Percentiles rank a stretch among this genome's conserved stretches.
Conservation (phyloP, 2,113 vertebrate species). For the Vidua macroura region DNA sequence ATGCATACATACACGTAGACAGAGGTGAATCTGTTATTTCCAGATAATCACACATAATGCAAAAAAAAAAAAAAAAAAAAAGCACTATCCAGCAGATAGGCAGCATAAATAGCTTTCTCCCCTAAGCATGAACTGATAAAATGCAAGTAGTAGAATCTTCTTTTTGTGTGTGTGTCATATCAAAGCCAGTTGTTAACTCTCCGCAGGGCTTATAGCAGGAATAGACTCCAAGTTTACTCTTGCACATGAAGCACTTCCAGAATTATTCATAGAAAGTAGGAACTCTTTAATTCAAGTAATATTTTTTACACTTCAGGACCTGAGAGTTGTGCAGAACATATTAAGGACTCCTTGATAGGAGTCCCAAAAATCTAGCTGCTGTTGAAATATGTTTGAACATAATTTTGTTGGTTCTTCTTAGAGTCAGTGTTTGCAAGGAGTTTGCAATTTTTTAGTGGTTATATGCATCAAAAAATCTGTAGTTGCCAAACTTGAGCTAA, state of each 20-base stretch:
- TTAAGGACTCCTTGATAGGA: not conserved
- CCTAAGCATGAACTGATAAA: not conserved
- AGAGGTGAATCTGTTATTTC: not conserved
- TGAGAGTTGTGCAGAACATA: not conserved
- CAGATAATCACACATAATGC: not conserved
- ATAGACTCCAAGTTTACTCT: not conserved
- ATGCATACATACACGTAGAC: rapidly evolving
- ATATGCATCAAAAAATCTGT: not conserved
- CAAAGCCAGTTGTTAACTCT: not conserved
- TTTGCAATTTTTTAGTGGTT: not conserved
- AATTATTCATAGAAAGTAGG: not conserved
- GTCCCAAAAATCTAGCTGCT: not conserved
- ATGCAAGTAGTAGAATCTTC: not conserved
- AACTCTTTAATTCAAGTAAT: not conserved
- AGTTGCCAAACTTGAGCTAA: not conserved
- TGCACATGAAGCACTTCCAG: not conserved
- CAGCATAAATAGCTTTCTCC: not conserved
- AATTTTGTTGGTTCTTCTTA: not conserved
- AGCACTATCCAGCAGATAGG: not conserved
- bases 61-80: not conserved
- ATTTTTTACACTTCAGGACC: not conserved
- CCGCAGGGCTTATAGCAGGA: not conserved
- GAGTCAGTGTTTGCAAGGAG: not conserved
- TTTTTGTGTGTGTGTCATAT: not conserved
- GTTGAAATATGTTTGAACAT: not conserved